These are phyloP conservation scores for Rhagoletis pomonella DNA, from an alignment of 1,140 invertebrate genomes.

Conservation along the genomic window DNA sequence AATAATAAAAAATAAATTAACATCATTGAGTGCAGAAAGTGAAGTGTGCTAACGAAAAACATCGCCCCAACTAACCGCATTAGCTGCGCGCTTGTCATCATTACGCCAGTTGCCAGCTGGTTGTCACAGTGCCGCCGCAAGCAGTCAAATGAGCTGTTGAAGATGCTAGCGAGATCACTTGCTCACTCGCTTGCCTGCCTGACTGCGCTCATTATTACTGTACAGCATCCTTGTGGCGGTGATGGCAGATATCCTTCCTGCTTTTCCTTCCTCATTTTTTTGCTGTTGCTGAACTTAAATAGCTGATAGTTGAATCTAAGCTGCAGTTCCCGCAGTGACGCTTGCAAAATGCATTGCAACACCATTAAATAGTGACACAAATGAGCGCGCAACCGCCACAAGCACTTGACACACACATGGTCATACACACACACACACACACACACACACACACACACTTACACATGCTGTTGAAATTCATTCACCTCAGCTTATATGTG, in stretches of 20 bases:
- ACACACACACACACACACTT: background rate
- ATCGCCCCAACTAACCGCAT: background rate
- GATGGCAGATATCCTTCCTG: background rate
- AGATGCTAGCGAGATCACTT: too few relatives aligned
- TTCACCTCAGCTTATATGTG: background rate
- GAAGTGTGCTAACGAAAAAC: background rate
- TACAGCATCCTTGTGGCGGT: background rate
- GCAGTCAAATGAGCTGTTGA: slow-evolving; percentile 9
- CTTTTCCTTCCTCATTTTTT: background rate
- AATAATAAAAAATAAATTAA: slow-evolving; percentile 28
- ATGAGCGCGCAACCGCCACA: slow-evolving; percentile 20
- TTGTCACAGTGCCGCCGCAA: background rate
- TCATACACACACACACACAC: background rate
- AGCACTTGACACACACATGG: slow-evolving; percentile 44
- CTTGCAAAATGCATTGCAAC: background rate
- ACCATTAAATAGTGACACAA: slow-evolving; percentile 51
- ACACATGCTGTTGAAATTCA: background rate
- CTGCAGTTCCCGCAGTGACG: background rate
- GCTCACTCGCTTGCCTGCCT: background rate
- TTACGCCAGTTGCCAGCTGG: background rate
- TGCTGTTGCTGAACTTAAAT: slow-evolving; percentile 19
- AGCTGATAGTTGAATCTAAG: background rate
- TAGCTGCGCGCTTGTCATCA: background rate
- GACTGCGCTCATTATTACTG: background rate
- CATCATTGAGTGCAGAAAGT: background rate